A percentile compares a stretch with the other conserved stretches of the same genome.
Conservation (phyloP, 2,888 invertebrate genomes). For the Nyleta sp. region DNA sequence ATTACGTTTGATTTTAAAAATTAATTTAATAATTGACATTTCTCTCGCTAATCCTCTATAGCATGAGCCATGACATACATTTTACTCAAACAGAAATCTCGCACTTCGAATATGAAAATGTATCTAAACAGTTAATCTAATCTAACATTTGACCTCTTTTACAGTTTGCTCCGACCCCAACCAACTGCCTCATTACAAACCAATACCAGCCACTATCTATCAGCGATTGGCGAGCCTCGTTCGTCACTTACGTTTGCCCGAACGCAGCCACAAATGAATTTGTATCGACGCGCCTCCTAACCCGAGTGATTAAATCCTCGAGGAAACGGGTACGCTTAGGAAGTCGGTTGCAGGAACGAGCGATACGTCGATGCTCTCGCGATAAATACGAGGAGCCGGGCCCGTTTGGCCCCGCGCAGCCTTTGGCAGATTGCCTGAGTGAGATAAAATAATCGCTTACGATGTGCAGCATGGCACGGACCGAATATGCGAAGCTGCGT, state of each 20-base stretch:
- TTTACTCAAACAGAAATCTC: too few relatives aligned
- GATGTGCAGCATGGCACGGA: conserved; percentile 70
- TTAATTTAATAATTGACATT: too few relatives aligned
- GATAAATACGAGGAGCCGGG: conserved; percentile 62
- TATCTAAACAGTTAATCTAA: too few relatives aligned
- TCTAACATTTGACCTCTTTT: too few relatives aligned
- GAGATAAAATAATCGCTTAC: conserved; percentile 81
- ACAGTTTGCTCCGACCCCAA: too few relatives aligned
- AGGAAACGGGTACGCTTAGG: not conserved
- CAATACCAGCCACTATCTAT: conserved; percentile 2
- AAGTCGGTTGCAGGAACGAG: conserved; percentile 33
- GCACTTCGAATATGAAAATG: too few relatives aligned
- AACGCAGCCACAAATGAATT: conserved; percentile 33
- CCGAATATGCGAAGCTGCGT: conserved; percentile 70
- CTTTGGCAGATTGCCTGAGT: conserved; percentile 77
- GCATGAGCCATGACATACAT: too few relatives aligned
- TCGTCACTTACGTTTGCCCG: conserved; percentile 2
- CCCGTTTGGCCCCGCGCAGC: conserved; percentile 44
- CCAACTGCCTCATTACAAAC: too few relatives aligned
- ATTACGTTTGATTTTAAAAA: too few relatives aligned
- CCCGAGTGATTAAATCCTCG: conserved; percentile 35
- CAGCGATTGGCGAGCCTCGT: conserved; percentile 1
- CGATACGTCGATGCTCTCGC: conserved; percentile 68
- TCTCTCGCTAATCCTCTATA: too few relatives aligned
- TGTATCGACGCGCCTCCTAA: conserved; percentile 32